These are phyloP conservation scores for Gonatopus flavifemur DNA, from an alignment of 1,140 invertebrate species.

Conservation along the genomic window DNA sequence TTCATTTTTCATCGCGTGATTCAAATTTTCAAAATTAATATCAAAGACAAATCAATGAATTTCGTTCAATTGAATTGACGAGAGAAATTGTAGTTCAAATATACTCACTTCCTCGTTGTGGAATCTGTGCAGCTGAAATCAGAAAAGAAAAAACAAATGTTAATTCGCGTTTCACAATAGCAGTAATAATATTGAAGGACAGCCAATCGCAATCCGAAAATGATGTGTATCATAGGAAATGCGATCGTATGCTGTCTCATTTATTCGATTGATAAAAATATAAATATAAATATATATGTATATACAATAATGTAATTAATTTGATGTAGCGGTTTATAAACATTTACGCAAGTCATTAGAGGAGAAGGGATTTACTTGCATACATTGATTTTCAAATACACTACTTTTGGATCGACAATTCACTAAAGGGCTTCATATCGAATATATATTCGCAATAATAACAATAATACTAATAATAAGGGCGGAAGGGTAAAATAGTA, in stretches of 20 bases:
- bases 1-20: no score
- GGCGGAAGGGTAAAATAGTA: constrained; percentile 30
- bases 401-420: constrained; percentile 47
- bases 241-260: no score
- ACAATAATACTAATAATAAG: constrained; percentile 30
- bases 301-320: constrained; percentile 25
- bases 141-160: constrained; percentile 57
- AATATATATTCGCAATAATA: no score
- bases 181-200: no score
- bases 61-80: no score
- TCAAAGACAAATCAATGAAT: no score
- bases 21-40: no score
- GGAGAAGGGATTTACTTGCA: constrained; percentile 52
- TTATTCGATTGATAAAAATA: no score
- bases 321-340: constrained; percentile 33
- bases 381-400: constrained; percentile 51
- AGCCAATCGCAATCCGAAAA: no score
- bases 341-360: constrained; percentile 53
- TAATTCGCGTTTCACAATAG: constrained; percentile 40
- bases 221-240: no score
- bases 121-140: constrained; percentile 85
- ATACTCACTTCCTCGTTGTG: constrained; percentile 83
- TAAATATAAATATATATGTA: background rate
- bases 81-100: constrained; percentile 26
- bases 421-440: constrained; percentile 47